Evolutionary conservation across 2,113 vertebrate species (phyloP), one percentile per base, ranked within the genome.

Genomic region (Pleuronectes platessa): DNA sequence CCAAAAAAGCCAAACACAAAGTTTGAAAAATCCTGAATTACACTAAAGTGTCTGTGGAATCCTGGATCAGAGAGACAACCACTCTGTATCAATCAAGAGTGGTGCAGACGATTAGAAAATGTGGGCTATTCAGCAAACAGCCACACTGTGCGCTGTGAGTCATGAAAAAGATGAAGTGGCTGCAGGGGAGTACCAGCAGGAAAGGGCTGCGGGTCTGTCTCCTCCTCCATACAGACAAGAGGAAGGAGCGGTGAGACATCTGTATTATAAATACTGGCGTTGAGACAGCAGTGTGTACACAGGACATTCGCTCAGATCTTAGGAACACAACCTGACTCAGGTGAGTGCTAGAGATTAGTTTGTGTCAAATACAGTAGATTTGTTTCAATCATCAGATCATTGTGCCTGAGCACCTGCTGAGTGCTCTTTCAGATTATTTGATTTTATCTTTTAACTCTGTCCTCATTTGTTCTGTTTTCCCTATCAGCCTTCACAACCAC

Each of bases 201-300:
- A 40, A 0, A 7, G 2, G 14, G 21, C 23, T 61, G 24, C 61
- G 64, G 31, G 31, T 31, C 31, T 53, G 76, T 76, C 76, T 87
- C 86, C 89, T 74, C 86, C 88, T 74, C 47, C 75, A 1, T 10
- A 11, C 9, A 2, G 11, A 51, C 11, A 58, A 8, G 40, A 68
- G 56, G 71, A 64, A 37, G 74, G 37, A 42, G 37, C 24, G 12
- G 17, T 7, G 15, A 3, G 2, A n/a, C n/a, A 13, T 68, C 17
- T 3, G 2, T n/a, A 49, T 47, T 4, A 84, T 87, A 90, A 84
- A 82, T 67, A 78, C 24, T 1, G 3, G 40, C 66, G 45, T n/a
- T 35, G 13, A 47, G 35, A 67, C 4, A 31, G 1, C 23, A 17
- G n/a, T 13, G 45, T 74, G 56, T 37, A 14, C 54, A 35, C 31